Conservation (phyloP, 2,888 invertebrate species). For the Leptinotarsa rubiginosa region DNA sequence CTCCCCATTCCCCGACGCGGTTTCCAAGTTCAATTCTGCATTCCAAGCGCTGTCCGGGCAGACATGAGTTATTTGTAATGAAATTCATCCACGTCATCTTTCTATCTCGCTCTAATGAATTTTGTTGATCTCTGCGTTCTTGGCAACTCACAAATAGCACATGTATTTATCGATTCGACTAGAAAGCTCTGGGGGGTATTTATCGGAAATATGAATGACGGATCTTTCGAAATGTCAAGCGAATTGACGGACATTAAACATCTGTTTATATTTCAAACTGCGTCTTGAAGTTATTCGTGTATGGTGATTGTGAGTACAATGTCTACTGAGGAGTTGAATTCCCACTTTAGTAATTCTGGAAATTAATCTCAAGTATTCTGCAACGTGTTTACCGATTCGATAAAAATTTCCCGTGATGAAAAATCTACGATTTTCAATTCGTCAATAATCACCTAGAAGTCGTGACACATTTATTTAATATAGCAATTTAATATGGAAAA, state of each 20-base stretch:
- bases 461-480: too few species aligned
- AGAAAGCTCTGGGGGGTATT: not conserved
- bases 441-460: too few species aligned
- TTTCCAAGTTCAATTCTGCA: slow-evolving; percentile 21
- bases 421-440: too few species aligned
- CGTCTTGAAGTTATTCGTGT: too few species aligned
- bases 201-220: slow-evolving; percentile 25
- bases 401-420: too few species aligned
- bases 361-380: too few species aligned
- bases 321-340: too few species aligned
- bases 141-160: slow-evolving; percentile 9
- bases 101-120: slow-evolving; percentile 43
- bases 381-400: too few species aligned
- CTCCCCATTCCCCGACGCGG: slow-evolving; percentile 19
- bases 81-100: slow-evolving; percentile 40
- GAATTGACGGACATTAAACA: not conserved
- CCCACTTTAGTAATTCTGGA: too few species aligned
- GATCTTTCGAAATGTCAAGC: slow-evolving; percentile 15
- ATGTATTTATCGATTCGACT: slow-evolving; percentile 30
- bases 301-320: too few species aligned
- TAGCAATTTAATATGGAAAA: too few species aligned
- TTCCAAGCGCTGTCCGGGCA: slow-evolving; percentile 29
- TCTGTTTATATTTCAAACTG: too few species aligned
- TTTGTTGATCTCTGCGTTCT: slow-evolving; percentile 36
- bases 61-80: slow-evolving; percentile 43